Percentiles rank a stretch among this genome's conserved stretches.
Conservation (phyloP, 2,113 vertebrate genomes). For the Crotalus horridus region DNA sequence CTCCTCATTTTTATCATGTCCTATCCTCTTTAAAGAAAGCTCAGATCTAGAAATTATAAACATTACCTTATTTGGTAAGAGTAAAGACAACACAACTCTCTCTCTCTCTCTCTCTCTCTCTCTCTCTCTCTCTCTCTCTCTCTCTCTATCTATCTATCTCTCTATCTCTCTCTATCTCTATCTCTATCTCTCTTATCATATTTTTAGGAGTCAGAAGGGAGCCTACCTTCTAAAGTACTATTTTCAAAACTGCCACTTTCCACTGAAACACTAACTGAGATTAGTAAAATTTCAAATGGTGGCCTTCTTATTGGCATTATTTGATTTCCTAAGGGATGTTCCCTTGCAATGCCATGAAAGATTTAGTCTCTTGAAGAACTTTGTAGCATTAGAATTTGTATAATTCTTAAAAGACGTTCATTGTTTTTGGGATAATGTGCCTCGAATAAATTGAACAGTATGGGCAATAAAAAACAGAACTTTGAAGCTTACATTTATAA, state of each 20-base stretch:
- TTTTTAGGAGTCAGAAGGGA: conserved; percentile 3
- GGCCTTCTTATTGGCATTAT: not conserved
- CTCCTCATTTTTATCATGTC: not conserved
- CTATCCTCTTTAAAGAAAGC: not conserved
- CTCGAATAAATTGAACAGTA: conserved; percentile 2
- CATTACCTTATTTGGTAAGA: not conserved
- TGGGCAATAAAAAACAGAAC: not conserved
- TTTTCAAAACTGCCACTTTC: not conserved
- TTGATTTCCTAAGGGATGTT: conserved; percentile 26
- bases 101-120: not conserved
- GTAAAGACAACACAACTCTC: not conserved
- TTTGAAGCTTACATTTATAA: not conserved
- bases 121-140: not conserved
- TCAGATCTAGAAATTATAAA: not conserved
- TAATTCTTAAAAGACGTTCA: conserved; percentile 24
- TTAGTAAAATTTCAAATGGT: not conserved
- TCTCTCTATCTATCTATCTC: not conserved
- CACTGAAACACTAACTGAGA: not conserved
- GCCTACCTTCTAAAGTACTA: not conserved
- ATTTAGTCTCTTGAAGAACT: not conserved
- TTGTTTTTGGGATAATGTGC: conserved; percentile 9
- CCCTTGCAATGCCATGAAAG: conserved; percentile 12
- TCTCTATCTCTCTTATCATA: not conserved
- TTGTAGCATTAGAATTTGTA: conserved; percentile 25
- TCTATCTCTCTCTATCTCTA: no score